Evolutionary conservation across 2,113 vertebrate genomes (phyloP).

Genomic region (Leptosomus discolor): DNA sequence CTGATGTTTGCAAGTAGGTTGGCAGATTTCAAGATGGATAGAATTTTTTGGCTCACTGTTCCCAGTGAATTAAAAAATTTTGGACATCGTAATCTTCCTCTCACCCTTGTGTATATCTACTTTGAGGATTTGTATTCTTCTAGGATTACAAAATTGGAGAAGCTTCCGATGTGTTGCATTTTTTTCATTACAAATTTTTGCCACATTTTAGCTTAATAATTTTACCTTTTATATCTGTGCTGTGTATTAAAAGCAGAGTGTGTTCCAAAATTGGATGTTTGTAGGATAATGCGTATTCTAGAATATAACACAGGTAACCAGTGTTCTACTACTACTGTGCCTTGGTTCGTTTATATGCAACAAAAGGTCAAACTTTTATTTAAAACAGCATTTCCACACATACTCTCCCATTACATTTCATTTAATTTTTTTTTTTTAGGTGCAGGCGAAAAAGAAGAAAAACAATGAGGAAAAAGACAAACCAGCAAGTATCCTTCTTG

Average conservation of each 20-base stretch:
- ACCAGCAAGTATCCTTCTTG: conserved; percentile 77
- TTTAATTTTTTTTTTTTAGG: conserved; percentile 64
- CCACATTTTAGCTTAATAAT: neutral
- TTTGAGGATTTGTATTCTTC: neutral
- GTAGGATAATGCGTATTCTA: neutral
- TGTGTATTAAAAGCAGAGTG: neutral
- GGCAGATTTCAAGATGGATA: neutral
- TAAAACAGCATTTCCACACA: neutral
- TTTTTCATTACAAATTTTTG: neutral
- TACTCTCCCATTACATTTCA: neutral
- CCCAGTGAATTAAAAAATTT: neutral
- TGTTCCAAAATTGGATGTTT: neutral
- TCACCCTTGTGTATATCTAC: neutral
- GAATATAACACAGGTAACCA: neutral
- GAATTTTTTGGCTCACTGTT: neutral
- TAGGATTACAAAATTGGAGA: neutral
- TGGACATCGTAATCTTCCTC: neutral
- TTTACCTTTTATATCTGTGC: neutral
- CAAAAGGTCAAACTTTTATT: neutral
- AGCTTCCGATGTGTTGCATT: neutral
- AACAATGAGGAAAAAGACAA: conserved; percentile 85
- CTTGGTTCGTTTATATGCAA: neutral
- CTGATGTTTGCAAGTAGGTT: neutral
- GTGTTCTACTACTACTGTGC: neutral
- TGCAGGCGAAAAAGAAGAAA: conserved; percentile 89